Base-by-base conservation (phyloP, 2,888 invertebrate species). In the Argyresthia albistria region DNA sequence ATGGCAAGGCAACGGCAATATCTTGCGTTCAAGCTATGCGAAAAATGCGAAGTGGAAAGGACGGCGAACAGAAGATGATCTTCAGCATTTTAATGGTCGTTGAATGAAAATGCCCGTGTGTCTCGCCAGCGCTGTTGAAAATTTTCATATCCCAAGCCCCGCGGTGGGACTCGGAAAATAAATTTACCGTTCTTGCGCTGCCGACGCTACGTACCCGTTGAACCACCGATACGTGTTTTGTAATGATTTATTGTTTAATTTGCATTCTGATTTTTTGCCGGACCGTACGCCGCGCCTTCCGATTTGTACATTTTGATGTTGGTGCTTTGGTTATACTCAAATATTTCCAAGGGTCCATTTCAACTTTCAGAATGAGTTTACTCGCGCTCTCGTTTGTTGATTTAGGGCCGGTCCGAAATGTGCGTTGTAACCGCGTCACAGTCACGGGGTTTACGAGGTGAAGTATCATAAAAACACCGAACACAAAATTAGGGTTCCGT, bases 211-310 rank as follows among this genome's bases (percentile, higher is more conserved):
- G 43, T 46, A 45, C 54, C 25, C 51, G 50, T 50, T 45, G 47
- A 46, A 52, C 49, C 52, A 50, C 48, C 54, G 54, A 52, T 54
- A 49, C 54, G 54, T 52, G 54, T 51, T 50, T 39, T 43, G 36
- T 46, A 36, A 54, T 54, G 54, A 54, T 54, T 52, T 54, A 52
- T 45, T 48, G 54, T 54, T 54, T 54, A 52, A 54, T 54, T 54
- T 54, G 43, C 48, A 54, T 50, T 48, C 43, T 14, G 50, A 42
- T 54, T 54, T 51, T 51, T 54, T 54, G 35, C 36, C 43, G 4
- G 46, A 37, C 50, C 16, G 50, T 46, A 35, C 46, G 12, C 46
- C 11, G 42, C 6, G 12, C n/a, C n/a, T 14, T 45, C 14, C 14
- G 45, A 12, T n/a, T 47, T 47, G 47, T 47, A 35, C 12, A 15